phyloP scores from a whole-genome alignment of 2,113 vertebrate genomes.

The Rhegmatorhina hoffmannsi region DNA sequence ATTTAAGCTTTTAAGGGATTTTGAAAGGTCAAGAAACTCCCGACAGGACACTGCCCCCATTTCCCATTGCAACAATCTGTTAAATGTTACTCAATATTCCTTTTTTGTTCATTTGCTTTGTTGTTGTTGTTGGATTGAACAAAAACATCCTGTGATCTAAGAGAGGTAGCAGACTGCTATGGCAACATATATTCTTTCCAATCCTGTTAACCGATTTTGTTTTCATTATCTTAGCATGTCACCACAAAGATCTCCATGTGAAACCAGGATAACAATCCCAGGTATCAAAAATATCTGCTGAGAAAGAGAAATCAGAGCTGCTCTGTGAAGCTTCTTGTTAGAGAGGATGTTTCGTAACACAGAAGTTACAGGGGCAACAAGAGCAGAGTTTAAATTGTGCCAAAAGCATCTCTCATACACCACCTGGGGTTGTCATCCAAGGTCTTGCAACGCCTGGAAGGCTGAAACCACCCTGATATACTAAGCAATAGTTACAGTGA shows the following conservation, averaged over 20 bases:
- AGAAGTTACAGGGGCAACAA: background rate
- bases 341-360: background rate
- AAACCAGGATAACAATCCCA: background rate
- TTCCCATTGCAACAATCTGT: background rate
- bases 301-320: background rate
- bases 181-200: background rate
- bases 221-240: background rate
- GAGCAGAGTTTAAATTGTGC: background rate
- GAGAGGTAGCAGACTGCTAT: background rate
- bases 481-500: background rate
- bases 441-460: background rate
- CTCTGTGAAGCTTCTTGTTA: background rate
- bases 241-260: background rate
- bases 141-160: background rate
- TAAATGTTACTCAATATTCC: background rate
- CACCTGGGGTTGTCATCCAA: background rate
- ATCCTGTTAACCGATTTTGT: background rate
- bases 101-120: background rate
- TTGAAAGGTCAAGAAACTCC: background rate
- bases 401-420: background rate
- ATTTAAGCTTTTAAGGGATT: background rate
- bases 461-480: background rate
- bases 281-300: background rate
- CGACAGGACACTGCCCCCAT: background rate
- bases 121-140: background rate